Evolutionary conservation across 2,797 vertebrate genomes (phyloP).

Genomic region (Hemibagrus guttatus): DNA sequence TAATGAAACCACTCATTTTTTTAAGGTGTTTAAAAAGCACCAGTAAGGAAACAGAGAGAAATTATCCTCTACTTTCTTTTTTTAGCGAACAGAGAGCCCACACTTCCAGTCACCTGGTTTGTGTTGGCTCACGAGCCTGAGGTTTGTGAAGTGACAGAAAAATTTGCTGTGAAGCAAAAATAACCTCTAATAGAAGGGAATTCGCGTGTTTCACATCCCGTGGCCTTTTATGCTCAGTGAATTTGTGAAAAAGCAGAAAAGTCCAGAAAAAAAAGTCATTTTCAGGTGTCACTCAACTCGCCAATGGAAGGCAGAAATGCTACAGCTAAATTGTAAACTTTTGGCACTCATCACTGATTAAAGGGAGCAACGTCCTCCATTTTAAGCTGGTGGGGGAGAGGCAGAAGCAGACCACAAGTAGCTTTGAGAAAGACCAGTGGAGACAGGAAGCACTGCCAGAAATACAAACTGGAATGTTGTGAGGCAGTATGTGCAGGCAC

Average conservation of each 20-base stretch:
- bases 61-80: background rate
- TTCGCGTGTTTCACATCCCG: background rate
- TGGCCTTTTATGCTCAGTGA: background rate
- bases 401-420: background rate
- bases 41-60: background rate
- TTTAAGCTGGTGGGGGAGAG: background rate
- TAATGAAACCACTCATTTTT: background rate
- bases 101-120: background rate
- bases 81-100: background rate
- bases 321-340: background rate
- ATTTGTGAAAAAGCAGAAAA: background rate
- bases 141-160: slow-evolving; percentile 4
- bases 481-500: background rate
- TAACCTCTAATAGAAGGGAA: background rate
- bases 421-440: slow-evolving; percentile 4
- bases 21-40: background rate
- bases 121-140: background rate
- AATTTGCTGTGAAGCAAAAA: background rate
- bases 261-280: background rate
- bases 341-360: background rate
- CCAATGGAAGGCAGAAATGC: background rate
- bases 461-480: slow-evolving; percentile 1
- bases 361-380: background rate
- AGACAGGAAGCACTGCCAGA: background rate
- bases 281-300: background rate